Base-by-base conservation (phyloP, 2,888 invertebrate genomes). In the Shargacucullia verbasci region DNA sequence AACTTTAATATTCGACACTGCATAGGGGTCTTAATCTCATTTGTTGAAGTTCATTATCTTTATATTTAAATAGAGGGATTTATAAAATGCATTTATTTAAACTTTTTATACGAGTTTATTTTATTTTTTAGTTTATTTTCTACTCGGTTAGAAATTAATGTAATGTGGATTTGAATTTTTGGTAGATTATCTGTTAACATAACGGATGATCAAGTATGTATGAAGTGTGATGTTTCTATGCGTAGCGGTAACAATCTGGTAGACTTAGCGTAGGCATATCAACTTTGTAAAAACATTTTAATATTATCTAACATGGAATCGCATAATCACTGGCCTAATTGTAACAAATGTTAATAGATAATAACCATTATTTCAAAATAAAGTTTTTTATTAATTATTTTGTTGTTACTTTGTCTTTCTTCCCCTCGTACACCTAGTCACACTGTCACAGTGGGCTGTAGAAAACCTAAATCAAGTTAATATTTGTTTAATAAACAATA, bases 321-420 rank as follows among this genome's bases (percentile, higher is more conserved):
- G 87, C 85, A 84, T 90, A 86, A 87, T 87, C 88, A 85, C 88
- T 80, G 91, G 92, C 92, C 94, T 94, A 93, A 91, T 49, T 86
- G 78, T 92, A 91, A 91, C 86, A 87, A 86, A 84, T 91, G 94
- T 94, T 94, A 92, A 94, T 94, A 92, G 94, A 91, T 94, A 94
- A 93, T 93, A 93, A 92, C 94, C 93, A 92, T 87, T 88, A 87
- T 86, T 92, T 91, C 90, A 90, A 92, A 93, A 91, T 92, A 93
- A 92, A 92, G 89, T 85, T 92, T 94, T 89, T 84, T 79, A 82
- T 83, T 82, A 83, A 78, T 81, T 54, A 75, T 61, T 56, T 58
- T 59, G 35, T 27, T 61, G 72, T 81, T 78, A 76, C 58, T 43
- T 68, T 64, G 59, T n/a, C 11, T 6, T 53, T 34, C 38, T 47